Base-by-base conservation (phyloP, 2,113 vertebrate species). In the Nothocercus nigrocapillus region DNA sequence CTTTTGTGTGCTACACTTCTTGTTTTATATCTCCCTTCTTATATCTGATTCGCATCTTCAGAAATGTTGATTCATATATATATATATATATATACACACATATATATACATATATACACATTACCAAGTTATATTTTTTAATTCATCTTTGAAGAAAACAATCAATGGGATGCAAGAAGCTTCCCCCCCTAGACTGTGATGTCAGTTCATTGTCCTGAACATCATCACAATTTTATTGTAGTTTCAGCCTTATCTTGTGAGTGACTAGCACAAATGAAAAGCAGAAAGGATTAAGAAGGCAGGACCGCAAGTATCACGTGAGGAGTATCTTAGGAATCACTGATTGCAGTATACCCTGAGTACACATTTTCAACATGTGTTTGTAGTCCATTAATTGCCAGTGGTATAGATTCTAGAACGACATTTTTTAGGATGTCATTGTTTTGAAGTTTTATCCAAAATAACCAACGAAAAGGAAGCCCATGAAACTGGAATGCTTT, bases 391-490 rank as follows among this genome's bases (percentile, higher is more conserved):
- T 90, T 93, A 94, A 93, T 93, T 93, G 85, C 89, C 77, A 91
- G 92, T 70, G 89, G 94, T 93, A 67, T 73, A 83, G 67, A 85
- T 83, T 70, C 66, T 95, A 85, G 85, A 83, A 69, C 38, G 86
- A 63, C 49, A 70, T 91, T 85, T 94, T 85, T 88, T 58, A 53
- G 40, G 79, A 82, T 84, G 85, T 94, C 42, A 49, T 86, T 77
- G 75, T 90, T 96, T 92, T 93, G 89, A 96, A 93, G 88, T 93
- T 93, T 58, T 53, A 77, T 96, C 95, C 87, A 94, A 94, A 95
- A 94, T 92, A 90, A 93, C 91, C 77, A 92, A 18, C 38, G 88
- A 79, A 96, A 82, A 94, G 78, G 94, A 95, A 93, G 81, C 72
- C 72, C 27, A 24, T 90, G 85, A 89, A 95, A 85, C 85, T 73